Evolutionary conservation across 2,888 invertebrate genomes (phyloP), one percentile per base, ranked within the genome.

Genomic region (Spicauda simplicius): DNA sequence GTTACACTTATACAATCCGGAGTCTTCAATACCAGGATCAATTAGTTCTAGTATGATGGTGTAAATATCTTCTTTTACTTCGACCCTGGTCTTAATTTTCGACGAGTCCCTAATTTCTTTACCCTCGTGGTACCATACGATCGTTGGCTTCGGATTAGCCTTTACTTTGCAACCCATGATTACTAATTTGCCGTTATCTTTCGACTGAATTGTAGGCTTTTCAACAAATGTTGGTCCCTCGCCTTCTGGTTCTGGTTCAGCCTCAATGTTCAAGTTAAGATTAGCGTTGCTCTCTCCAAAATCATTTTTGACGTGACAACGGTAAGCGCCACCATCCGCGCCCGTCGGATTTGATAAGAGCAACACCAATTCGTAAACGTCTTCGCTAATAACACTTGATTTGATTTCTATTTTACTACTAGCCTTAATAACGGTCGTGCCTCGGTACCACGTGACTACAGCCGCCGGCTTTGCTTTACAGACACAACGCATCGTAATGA

Each of bases 271-370:
- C 68, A 99, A 94, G 82, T 99, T 98, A 64, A 99, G 95, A 88
- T 99, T 99, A 71, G 99, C 98, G 87, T 98, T 99, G 79, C 98
- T 97, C 94, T 99, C 99, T 71, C 99, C 99, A 85, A 96, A 97
- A 89, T 98, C 97, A 86, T 99, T 99, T 91, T 97, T 96, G 70
- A 98, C 98, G 87, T 98, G 97, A 91, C 99, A 99, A 84, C 98
- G 97, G 84, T 94, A 94, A 83, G 93, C 87, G 82, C 93, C 93
- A 91, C 93, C 93, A 84, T 94, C 93, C 86, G 92, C 91, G 87
- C 91, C 91, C 76, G 91, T 86, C 72, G 93, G 93, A 75, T 92
- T 94, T 68, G 93, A 83, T 73, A 94, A 85, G 82, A 93, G 90
- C 78, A 98, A 94, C 74, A 96, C 95, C 76, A 98, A 94, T 91